Base-by-base conservation (phyloP, 2,888 invertebrate species). In the Hirtodrosophila trivittata region DNA sequence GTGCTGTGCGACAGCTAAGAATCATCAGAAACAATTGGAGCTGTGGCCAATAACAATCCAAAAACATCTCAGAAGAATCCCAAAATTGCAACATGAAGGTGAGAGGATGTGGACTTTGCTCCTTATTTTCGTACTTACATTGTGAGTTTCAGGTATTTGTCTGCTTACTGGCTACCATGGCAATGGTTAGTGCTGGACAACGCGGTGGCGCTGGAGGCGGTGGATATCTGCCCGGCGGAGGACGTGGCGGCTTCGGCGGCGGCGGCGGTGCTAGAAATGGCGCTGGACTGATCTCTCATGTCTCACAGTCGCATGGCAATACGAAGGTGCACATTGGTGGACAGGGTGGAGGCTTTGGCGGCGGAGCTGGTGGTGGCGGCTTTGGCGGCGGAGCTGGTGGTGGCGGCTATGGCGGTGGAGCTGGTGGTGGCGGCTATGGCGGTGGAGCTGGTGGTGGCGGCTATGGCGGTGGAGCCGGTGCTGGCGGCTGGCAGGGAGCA, bases 21-120 rank as follows among this genome's bases (percentile, higher is more conserved):
- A 71, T 38, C 67, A 80, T 80, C 80, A 80, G 59, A 87, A 87
- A 33, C 71, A 59, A 55, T 78, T 67, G 75, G 55, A 82, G 72
- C 72, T 65, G 54, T 54, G 62, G 47, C 39, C 42, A 49, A 51
- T n/a, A 32, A 39, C 26, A 12, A 21, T 8, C 4, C 37, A 32
- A 21, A 14, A 59, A 28, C 35, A 43, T 13, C 33, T 37, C 35
- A 21, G 39, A 26, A 16, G 38, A 7, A 41, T 6, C 28, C 12
- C 13, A 7, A 21, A 32, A 38, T 10, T 9, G 6, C 49, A 70
- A 43, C 51, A 78, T 78, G 77, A 78, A 78, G 77, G 77, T 84
- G 63, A 55, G 0, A 18, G 33, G 14, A 41, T 8, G 3, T 9
- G 4, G 3, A 12, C 10, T 8, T 35, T 32, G 26, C 32, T 26